Conservation (phyloP, 1,140 invertebrate species). For the Sipha flava region DNA sequence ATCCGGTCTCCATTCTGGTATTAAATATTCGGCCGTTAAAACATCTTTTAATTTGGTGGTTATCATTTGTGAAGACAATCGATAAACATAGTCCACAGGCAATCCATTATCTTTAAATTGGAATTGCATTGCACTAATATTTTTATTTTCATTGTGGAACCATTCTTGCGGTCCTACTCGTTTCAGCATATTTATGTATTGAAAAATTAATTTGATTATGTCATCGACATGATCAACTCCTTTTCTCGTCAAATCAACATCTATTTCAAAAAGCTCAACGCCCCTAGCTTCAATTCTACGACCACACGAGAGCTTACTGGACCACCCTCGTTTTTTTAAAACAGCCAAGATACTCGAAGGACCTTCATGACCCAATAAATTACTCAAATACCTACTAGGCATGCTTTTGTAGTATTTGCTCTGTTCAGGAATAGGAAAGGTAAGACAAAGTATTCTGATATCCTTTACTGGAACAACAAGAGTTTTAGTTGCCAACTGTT, state of each 20-base stretch:
- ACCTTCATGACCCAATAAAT: constrained; percentile 93
- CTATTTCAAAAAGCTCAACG: constrained; percentile 80
- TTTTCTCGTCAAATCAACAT: constrained; percentile 84
- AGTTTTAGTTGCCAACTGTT: constrained; percentile 57
- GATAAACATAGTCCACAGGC: constrained; percentile 62
- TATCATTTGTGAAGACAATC: constrained; percentile 44
- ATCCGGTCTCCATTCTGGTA: constrained; percentile 78
- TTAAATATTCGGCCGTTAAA: constrained; percentile 62
- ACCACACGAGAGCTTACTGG: constrained; percentile 74
- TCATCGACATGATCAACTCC: constrained; percentile 79
- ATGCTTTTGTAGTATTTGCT: constrained; percentile 70
- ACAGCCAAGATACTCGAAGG: constrained; percentile 84
- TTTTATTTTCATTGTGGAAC: constrained; percentile 81
- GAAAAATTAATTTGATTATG: constrained; percentile 74
- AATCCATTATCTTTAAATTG: constrained; percentile 83
- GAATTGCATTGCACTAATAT: constrained; percentile 73
- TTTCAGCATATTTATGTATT: constrained; percentile 79
- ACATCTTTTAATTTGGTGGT: constrained; percentile 80
- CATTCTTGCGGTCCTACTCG: constrained; percentile 67
- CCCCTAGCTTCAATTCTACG: constrained; percentile 66
- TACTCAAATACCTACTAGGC: constrained; percentile 80
- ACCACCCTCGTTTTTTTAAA: constrained; percentile 81
- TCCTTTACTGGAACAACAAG: constrained; percentile 90
- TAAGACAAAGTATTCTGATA: constrained; percentile 72
- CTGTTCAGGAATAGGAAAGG: constrained; percentile 83